phyloP scores from a whole-genome alignment of 1,140 invertebrate species.

The Tetragnatha versicolor region DNA sequence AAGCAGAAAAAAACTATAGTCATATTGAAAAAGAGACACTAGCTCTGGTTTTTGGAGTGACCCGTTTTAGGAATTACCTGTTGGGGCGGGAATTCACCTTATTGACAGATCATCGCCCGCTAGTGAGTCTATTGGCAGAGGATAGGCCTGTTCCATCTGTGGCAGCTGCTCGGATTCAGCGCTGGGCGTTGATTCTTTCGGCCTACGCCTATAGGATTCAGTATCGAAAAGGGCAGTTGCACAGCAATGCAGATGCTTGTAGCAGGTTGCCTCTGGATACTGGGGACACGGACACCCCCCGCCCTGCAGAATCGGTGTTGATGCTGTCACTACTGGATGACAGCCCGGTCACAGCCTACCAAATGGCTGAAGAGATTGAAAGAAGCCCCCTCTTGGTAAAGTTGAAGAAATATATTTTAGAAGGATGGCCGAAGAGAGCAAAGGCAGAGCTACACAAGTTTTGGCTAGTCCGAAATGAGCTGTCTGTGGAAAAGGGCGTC shows the following conservation, averaged over 20 bases:
- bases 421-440: too few species aligned
- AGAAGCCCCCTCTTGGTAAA: background rate
- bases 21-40: too few species aligned
- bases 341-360: background rate
- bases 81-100: slow-evolving; percentile 61
- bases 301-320: background rate
- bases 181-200: too few species aligned
- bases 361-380: background rate
- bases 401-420: background rate
- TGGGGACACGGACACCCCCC: background rate
- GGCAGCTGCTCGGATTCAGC: too few species aligned
- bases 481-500: too few species aligned
- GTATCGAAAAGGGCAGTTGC: background rate
- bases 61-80: slow-evolving; percentile 68
- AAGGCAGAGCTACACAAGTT: too few species aligned
- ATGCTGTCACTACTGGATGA: background rate
- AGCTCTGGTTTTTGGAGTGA: slow-evolving; percentile 67
- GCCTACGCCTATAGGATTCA: too few species aligned
- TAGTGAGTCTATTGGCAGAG: background rate
- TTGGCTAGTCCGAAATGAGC: too few species aligned
- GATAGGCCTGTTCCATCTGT: background rate
- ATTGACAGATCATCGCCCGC: too few species aligned
- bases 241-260: slow-evolving; percentile 47
- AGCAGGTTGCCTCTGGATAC: slow-evolving; percentile 32
- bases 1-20: too few species aligned